phyloP scores from a whole-genome alignment of 2,888 invertebrate genomes.

The Onthophagus sagittarius region DNA sequence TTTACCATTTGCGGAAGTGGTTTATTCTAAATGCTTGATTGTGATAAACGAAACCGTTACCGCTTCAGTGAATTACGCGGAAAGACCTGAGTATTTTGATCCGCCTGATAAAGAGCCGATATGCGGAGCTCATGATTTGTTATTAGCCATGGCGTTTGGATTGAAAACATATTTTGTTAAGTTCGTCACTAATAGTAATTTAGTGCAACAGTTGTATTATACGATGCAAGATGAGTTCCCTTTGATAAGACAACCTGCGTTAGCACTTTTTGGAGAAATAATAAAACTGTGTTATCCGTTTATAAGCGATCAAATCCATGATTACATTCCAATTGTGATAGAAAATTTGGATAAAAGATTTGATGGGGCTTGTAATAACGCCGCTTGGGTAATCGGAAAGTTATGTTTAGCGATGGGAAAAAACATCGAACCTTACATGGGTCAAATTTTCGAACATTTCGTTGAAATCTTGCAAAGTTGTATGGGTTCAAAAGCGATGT shows the following conservation, averaged over 20 bases:
- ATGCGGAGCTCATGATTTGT: constrained; percentile 69
- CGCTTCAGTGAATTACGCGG: constrained; percentile 58
- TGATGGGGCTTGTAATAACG: constrained; percentile 98
- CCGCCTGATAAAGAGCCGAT: constrained; percentile 68
- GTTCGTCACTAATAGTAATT: constrained; percentile 62
- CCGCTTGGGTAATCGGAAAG: constrained; percentile 99
- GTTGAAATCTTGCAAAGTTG: constrained; percentile 91
- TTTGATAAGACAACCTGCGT: constrained; percentile 70
- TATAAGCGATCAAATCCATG: constrained; percentile 89
- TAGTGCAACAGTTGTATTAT: constrained; percentile 64
- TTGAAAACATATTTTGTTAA: constrained; percentile 64
- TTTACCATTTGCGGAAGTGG: constrained; percentile 68
- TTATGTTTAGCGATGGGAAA: constrained; percentile 92
- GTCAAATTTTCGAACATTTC: constrained; percentile 81
- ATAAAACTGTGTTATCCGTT: constrained; percentile 78
- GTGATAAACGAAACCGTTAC: constrained; percentile 66
- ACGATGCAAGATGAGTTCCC: constrained; percentile 72
- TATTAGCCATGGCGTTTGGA: constrained; percentile 69
- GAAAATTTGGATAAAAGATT: constrained; percentile 94
- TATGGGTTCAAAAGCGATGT: constrained; percentile 92
- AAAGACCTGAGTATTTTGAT: constrained; percentile 64
- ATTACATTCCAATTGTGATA: constrained; percentile 93
- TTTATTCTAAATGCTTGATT: constrained; percentile 64
- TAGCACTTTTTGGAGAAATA: constrained; percentile 72
- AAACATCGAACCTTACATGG: constrained; percentile 88